Conservation (phyloP, 2,797 vertebrate species). For the Liasis olivaceus region DNA sequence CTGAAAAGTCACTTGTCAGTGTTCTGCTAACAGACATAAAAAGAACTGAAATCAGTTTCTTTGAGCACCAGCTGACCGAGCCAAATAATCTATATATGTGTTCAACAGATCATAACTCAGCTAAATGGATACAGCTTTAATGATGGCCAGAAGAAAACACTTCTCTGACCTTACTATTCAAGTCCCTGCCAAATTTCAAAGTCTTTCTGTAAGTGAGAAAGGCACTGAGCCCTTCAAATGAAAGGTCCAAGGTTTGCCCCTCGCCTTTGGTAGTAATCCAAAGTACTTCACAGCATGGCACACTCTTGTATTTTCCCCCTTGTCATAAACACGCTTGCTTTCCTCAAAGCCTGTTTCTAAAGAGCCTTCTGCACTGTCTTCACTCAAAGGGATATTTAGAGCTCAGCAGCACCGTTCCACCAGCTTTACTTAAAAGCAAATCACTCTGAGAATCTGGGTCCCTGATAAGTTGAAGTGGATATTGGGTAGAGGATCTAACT, state of each 20-base stretch:
- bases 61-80: slow-evolving; percentile 6
- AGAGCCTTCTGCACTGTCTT: neutral
- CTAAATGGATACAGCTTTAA: neutral
- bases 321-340: neutral
- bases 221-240: slow-evolving; percentile 2
- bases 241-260: neutral
- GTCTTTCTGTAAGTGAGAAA: neutral
- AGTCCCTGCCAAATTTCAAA: slow-evolving; percentile 14
- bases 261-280: neutral
- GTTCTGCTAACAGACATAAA: slow-evolving; percentile 25
- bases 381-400: neutral
- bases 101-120: slow-evolving; percentile 35
- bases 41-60: slow-evolving; percentile 11
- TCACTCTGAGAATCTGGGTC: neutral
- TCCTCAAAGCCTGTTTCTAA: neutral
- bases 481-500: neutral
- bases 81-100: slow-evolving; percentile 16
- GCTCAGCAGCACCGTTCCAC: neutral
- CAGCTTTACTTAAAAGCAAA: neutral
- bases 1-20: slow-evolving; percentile 27
- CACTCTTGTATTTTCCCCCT: neutral
- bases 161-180: slow-evolving; percentile 5
- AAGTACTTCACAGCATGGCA: neutral
- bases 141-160: slow-evolving; percentile 24
- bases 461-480: neutral